phyloP scores from a whole-genome alignment of 1,140 invertebrate species.

The Plectrocnemia conspersa region DNA sequence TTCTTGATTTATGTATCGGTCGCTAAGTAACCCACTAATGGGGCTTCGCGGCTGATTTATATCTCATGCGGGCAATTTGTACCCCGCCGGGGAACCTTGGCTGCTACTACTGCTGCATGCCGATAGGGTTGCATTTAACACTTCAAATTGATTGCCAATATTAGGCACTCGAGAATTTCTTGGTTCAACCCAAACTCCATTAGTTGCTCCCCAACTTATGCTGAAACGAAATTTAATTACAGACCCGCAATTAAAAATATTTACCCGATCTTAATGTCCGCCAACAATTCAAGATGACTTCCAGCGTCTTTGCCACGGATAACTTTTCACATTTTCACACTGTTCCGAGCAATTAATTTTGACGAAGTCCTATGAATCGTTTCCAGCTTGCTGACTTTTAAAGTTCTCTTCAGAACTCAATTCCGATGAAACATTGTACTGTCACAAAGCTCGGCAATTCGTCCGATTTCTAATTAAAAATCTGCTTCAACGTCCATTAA shows the following conservation, averaged over 20 bases:
- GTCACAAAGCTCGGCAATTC: background rate
- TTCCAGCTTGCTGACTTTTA: constrained; percentile 1
- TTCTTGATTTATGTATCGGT: constrained; percentile 22
- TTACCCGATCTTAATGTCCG: no score
- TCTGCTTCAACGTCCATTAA: background rate
- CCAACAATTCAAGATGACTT: no score
- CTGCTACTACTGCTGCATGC: background rate
- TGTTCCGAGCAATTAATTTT: background rate
- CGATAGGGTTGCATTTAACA: background rate
- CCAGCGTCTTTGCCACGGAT: no score
- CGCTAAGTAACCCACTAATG: constrained; percentile 25
- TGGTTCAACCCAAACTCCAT: no score
- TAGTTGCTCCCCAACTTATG: background rate
- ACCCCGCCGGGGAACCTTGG: constrained; percentile 8
- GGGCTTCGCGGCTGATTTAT: constrained; percentile 18
- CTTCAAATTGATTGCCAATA: no score
- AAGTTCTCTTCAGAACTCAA: constrained; percentile 3
- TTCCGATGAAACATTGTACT: constrained; percentile 6
- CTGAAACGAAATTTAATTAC: no score
- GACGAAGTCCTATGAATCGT: constrained; percentile 6
- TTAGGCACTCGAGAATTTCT: no score
- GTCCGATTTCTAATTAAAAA: constrained; percentile 5
- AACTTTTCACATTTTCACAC: background rate
- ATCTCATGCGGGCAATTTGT: constrained; percentile 24
- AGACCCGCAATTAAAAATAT: no score